Evolutionary conservation across 2,888 invertebrate genomes (phyloP), one percentile per base, ranked within the genome.

Genomic region (Aleiodes testaceus): DNA sequence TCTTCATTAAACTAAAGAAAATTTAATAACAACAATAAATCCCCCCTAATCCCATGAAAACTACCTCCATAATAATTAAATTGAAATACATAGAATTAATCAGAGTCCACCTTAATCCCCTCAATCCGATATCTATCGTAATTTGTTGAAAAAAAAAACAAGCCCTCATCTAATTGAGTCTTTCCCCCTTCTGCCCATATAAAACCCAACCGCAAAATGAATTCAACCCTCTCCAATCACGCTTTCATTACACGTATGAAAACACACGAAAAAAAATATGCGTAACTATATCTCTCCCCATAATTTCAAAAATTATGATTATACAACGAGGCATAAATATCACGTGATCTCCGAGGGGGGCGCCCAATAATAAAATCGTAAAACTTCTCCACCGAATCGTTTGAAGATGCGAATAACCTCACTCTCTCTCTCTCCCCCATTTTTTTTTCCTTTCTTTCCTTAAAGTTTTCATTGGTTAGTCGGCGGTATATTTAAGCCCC

Each of bases 291-390:
- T 30, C 45, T 18, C 44, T 36, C 61, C 49, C 68, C 63, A 71
- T 36, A 16, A 26, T 42, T 52, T 30, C 30, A 44, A 71, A 36
- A 63, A 71, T 71, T 53, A 45, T 53, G 22, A 71, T 67, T 53
- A 53, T 44, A 44, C 61, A 63, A 61, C 50, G 22, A 52, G 53
- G 64, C 76, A 77, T 78, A 79, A 80, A 80, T 81, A 78, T 77
- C 76, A 75, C 72, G 72, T 76, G 73, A 75, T 78, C 77, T 78
- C 75, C 76, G 76, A 78, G 78, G 77, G 79, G 52, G 49, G 52
- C 42, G 20, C 47, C 77, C 79, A 79, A 80, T 81, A 82, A 82
- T 80, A 81, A 82, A 81, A 82, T 81, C 79, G 78, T 80, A 80
- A 82, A 82, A 78, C 75, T 78, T 74, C 76, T 75, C 76, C 30